Evolutionary conservation across 2,888 invertebrate species (phyloP), one percentile per base, ranked within the genome.

Genomic region (Sesia bembeciformis): DNA sequence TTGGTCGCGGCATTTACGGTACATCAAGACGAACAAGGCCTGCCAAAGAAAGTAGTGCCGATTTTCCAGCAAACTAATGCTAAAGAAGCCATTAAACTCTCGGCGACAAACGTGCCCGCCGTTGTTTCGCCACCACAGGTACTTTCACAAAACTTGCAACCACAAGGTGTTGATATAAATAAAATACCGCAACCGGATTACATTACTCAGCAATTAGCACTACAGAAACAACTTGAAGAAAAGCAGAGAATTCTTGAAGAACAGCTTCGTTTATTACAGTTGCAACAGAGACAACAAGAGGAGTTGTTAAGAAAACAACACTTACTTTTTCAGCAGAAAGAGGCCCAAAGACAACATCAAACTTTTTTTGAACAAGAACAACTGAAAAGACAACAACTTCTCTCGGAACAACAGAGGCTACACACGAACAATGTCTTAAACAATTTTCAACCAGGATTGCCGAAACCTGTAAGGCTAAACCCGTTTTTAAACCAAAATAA

Each of bases 1-100:
- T 74, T 96, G 57, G 94, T 96, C 0, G 95, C 95, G 3, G 96
- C 96, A 0, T 96, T 96, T 68, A 96, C 96, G 0, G 94, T 96
- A 0, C 95, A 96, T 61, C 94, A 96, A 77, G 96, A 96, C 70
- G 93, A 93, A 61, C 90, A 91, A 40, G 96, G 96, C 1, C 72
- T 93, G n/a, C 95, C 96, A 0, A 94, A 94, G 64, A 94, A 93
- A 74, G 94, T 96, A 0, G 93, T 95, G 53, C 94, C 96, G 0
- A 91, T 95, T 65, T 92, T 91, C 68, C 92, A 92, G 67, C 88
- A 90, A 60, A 76, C 74, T 4, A 81, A 72, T 57, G 66, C 58
- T 41, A 70, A 68, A 56, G 72, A 70, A 57, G 56, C 64, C 40
- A 62, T 72, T n/a, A 68, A 49, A 43, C 39, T 23, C 40, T 53